These are phyloP conservation scores for Ondatra zibethicus DNA, from an alignment of 2,113 vertebrate genomes.

Conservation along the genomic window DNA sequence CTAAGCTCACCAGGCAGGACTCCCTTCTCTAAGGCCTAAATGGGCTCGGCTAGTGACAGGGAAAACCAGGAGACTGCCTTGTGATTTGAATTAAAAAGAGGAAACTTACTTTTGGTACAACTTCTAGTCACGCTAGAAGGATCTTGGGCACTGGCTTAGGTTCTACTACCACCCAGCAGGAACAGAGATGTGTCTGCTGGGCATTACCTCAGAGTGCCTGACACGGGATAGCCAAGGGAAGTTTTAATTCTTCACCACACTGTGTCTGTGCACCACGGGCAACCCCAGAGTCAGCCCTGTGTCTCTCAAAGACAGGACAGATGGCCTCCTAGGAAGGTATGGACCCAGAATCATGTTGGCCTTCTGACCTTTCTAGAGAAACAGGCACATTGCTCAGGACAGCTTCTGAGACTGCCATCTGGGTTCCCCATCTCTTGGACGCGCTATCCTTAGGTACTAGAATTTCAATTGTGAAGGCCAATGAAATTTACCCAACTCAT, in stretches of 20 bases:
- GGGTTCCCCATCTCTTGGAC: background rate
- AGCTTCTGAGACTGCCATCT: slow-evolving; percentile 54
- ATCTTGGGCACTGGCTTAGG: background rate
- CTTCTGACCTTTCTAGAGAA: background rate
- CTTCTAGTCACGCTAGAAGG: background rate
- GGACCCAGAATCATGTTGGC: background rate
- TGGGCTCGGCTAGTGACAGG: background rate
- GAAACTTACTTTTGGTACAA: background rate
- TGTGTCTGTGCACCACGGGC: background rate
- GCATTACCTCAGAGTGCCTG: background rate
- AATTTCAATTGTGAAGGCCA: slow-evolving; percentile 45
- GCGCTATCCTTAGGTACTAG: background rate
- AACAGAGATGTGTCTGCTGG: background rate
- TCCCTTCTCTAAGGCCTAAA: background rate
- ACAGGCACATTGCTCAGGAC: slow-evolving; percentile 33
- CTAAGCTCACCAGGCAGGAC: background rate
- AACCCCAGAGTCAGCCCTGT: background rate
- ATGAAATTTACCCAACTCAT: background rate
- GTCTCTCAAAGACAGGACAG: background rate
- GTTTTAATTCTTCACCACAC: background rate
- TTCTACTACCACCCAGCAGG: background rate
- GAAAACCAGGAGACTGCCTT: background rate
- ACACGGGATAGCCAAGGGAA: background rate
- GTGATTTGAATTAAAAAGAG: background rate
- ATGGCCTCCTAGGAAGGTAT: slow-evolving; percentile 25